Evolutionary conservation across 92 coral and sea anemone genomes (phyloP), one percentile per base, ranked within the genome.

Genomic region (Palythoa grandiflora): DNA sequence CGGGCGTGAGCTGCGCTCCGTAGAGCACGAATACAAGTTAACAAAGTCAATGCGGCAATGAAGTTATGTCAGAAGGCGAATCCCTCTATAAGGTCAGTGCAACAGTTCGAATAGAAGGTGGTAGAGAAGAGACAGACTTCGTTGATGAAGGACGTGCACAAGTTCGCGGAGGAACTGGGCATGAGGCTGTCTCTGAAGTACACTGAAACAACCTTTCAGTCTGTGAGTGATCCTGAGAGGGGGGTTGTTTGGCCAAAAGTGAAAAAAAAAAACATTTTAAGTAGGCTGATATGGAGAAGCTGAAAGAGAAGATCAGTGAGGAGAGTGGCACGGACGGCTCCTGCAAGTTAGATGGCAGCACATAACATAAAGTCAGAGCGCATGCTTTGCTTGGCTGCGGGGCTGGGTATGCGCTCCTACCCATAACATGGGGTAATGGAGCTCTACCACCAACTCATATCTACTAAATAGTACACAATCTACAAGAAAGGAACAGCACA

Each of bases 391-490:
- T 20, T 44, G 83, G 83, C 48, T 6, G 48, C 48, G 48, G 6
- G 48, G 6, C 6, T 44, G 6, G 48, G 6, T 6, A 44, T 44
- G 48, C 48, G 48, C 48, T 44, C 48, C 48, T 19, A 44, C 6
- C 48, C 48, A 44, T 44, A 44, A 1, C 48, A 44, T 11, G 84
- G 84, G 36, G 51, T 53, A 17, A 79, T 79, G 71, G 84, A 79
- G 5, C 72, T 79, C 38, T 79, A 79, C 51, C 50, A 79, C 44
- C 72, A 79, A 20, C 68, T 79, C 71, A 60, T 52, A 38, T 72
- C 84, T 5, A 79, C 84, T 53, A 78, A 36, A 6, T 44, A 44
- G 35, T 79, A 60, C 52, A 55, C 85, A 6, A 3, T 39, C 4
- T 3, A 55, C 52, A 79, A 20, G 17, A 54, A 72, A 9, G 50